Evolutionary conservation across 2,797 vertebrate species (phyloP), one percentile per base, ranked within the genome.

Genomic region (Chlorospingus semifuscus): DNA sequence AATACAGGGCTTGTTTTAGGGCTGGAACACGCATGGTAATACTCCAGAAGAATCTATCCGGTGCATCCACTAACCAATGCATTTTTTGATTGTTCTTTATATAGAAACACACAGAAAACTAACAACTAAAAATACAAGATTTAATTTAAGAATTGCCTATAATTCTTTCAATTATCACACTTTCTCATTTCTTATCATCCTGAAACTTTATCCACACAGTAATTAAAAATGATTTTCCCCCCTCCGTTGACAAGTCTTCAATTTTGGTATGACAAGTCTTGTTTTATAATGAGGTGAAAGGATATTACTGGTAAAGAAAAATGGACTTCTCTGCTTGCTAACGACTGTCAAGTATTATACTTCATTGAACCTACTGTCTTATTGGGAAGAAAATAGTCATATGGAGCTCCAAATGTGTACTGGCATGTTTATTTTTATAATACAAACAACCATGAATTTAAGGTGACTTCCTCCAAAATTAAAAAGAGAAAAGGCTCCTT

Each of bases 251-350:
- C 94, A 97, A 97, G 95, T 71, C 87, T 97, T 97, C 76, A 65
- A 93, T 97, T 97, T 97, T 95, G 69, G 82, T 93, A 89, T 96
- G 97, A 97, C 95, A 97, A 96, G 78, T 95, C 92, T 83, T 96
- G 94, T 96, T 97, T 97, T 92, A 97, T 96, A 97, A 97, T 96
- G 96, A 97, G 94, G 95, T 95, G 94, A 97, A 97, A 97, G 96
- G 87, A 95, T 95, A 97, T 88, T 93, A 81, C 57, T 95, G 63
- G 60, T 95, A 86, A 71, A 92, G 90, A 87, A 83, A 96, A 95
- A 96, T 4, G 83, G 94, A 95, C 94, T 96, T 70, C 49, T 94
- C 83, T 95, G 30, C 90, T 97, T 96, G 91, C 93, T 97, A 96
- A 97, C 29, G 59, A 93, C 88, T 97, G 96, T 97, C 96, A 98